Evolutionary conservation across 2,113 vertebrate species (phyloP), one percentile per base, ranked within the genome.

Genomic region (Oreochromis niloticus): DNA sequence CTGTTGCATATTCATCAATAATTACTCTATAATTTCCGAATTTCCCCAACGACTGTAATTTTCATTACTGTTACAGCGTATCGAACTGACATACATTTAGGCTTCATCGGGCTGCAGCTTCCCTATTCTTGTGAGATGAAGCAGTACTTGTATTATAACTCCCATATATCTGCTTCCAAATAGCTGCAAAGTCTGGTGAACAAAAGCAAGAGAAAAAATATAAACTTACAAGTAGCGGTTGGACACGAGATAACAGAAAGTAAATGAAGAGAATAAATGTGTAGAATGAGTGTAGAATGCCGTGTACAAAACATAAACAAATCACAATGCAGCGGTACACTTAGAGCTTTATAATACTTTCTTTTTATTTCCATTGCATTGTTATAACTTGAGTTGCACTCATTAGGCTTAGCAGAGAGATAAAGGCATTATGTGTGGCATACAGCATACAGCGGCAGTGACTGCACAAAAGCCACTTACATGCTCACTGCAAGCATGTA

Each of bases 401-500:
- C 80, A 88, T 93, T 88, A 84, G 39, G 71, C 57, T 63, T 54
- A n/a, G 73, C 30, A 10, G 27, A 46, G 80, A 86, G 48, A 89
- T 80, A 54, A 85, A 85, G 85, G 81, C 30, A 19, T 87, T 85
- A 50, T 82, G 56, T 90, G 81, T 8, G n/a, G 81, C 73, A 22
- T 83, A 17, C 88, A 88, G 87, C 61, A 56, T 78, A 17, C 88
- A 88, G 87, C 55, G 36, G 46, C 85, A 34, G 59, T 6, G 50
- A 71, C 9, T 43, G 73, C 81, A 84, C 84, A 88, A 90, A 88
- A 93, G 86, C 88, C 82, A 84, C 88, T 91, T 91, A 85, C 63
- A 89, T 86, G 63, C 89, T 90, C 83, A 50, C 48, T 86, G 86
- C 86, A 84, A 89, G 84, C 88, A 81, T 83, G 84, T 85, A 81